These are phyloP conservation scores for Drosophila tristis DNA, from an alignment of 1,140 invertebrate genomes.

Conservation along the genomic window DNA sequence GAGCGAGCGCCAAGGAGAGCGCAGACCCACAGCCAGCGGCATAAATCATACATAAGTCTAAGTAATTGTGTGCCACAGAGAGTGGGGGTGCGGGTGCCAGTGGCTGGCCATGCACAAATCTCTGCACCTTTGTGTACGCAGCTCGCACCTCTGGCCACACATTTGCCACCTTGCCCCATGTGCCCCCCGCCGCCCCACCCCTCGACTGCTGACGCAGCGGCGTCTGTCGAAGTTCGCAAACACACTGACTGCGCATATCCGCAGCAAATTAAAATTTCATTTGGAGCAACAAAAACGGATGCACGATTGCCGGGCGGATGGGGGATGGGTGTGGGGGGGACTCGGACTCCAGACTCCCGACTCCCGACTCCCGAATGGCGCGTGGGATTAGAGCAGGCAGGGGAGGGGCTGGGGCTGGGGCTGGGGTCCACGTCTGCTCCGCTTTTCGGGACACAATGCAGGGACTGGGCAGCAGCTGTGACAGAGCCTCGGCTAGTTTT, in stretches of 20 bases:
- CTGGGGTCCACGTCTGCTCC: not conserved
- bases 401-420: too few relatives aligned
- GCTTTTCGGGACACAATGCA: conserved; percentile 23
- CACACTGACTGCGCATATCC: conserved; percentile 79
- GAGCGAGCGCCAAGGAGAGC: conserved; percentile 34
- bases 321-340: too few relatives aligned
- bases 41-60: conserved; percentile 80
- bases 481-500: conserved; percentile 56
- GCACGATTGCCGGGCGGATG: conserved; percentile 33
- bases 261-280: conserved; percentile 82
- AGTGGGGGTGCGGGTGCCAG: not conserved
- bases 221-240: conserved; percentile 65
- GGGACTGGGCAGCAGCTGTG: conserved; percentile 15
- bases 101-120: conserved; percentile 19
- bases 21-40: conserved; percentile 30
- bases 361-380: too few relatives aligned
- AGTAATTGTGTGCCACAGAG: conserved; percentile 67
- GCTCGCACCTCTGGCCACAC: conserved; percentile 1
- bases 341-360: too few relatives aligned
- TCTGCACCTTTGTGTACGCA: too few relatives aligned
- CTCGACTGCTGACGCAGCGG: conserved; percentile 44
- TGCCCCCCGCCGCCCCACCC: too few relatives aligned
- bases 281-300: conserved; percentile 69
- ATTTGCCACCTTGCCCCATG: not conserved
- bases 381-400: not conserved